These are phyloP conservation scores for Pemphigus obesinymphae DNA, from an alignment of 1,140 invertebrate species.

Conservation along the genomic window DNA sequence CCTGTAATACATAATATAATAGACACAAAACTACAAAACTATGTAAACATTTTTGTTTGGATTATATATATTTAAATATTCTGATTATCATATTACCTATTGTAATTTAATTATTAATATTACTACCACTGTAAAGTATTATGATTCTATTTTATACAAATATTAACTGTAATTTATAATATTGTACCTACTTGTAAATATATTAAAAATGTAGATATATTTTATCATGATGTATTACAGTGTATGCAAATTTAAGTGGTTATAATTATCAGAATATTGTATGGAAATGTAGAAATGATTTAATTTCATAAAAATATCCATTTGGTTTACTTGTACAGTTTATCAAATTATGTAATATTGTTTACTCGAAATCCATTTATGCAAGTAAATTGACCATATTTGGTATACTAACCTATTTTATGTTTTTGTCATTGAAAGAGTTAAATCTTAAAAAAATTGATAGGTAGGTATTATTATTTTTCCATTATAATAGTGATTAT, in stretches of 20 bases:
- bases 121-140: neutral
- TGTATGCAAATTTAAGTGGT: neutral
- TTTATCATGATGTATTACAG: neutral
- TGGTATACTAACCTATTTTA: neutral
- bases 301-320: neutral
- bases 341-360: neutral
- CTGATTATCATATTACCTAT: neutral
- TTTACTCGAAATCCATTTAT: neutral
- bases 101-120: neutral
- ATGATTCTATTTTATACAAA: neutral
- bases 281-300: neutral
- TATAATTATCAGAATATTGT: neutral
- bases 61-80: neutral
- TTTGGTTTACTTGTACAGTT: neutral
- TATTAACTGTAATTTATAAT: neutral
- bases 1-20: neutral
- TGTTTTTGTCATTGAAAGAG: neutral
- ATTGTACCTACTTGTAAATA: neutral
- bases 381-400: neutral
- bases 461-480: no score
- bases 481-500: neutral
- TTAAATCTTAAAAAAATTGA: neutral
- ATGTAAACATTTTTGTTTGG: neutral
- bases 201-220: neutral
- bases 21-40: neutral